Evolutionary conservation across 2,797 vertebrate species (phyloP), one percentile per base, ranked within the genome.

Genomic region (Leptoclinus maculatus): DNA sequence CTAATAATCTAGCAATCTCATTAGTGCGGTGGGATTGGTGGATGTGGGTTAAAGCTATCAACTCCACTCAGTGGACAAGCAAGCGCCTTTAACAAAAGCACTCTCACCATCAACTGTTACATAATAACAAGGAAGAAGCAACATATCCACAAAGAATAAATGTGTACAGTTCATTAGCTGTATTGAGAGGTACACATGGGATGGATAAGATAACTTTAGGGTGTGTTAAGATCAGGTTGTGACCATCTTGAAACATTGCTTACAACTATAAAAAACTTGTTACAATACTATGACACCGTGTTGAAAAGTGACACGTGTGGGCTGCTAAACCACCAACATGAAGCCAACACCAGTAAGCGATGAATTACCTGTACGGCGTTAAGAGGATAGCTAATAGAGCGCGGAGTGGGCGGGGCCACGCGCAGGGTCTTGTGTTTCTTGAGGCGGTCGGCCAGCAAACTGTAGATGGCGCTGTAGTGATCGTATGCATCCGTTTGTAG

Each of bases 381-480:
- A 60, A 95, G 87, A 63, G 97, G 95, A 89, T 97, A 98, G 86
- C 93, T 85, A 82, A 98, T 79, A 82, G 96, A 85, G 45, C 97
- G 96, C 0, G 96, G 97, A n/a, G 96, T 94, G 1, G 97, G 97
- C 2, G 95, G 95, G 1, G 95, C 80, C 0, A 97, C 95, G 9
- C 96, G 96, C 80, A 99, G 93, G 6, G 96, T 97, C 95, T 99
- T 99, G 91, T 99, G 96, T 84, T 97, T 96, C 94, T 96, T 99
- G 71, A 98, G 96, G 27, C 97, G 96, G 86, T 99, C 98, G 12
- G 97, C 97, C 81, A 99, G 95, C 92, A 99, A 95, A 93, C 97
- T 98, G 95, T 99, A 99, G 94, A 99, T 99, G 80, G 98, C 98
- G 79, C 97, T 99, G 95, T 97, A 99, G 96, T 99, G 97, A 95